Base-by-base conservation (phyloP, 2,113 vertebrate species). In the Vulpes vulpes region DNA sequence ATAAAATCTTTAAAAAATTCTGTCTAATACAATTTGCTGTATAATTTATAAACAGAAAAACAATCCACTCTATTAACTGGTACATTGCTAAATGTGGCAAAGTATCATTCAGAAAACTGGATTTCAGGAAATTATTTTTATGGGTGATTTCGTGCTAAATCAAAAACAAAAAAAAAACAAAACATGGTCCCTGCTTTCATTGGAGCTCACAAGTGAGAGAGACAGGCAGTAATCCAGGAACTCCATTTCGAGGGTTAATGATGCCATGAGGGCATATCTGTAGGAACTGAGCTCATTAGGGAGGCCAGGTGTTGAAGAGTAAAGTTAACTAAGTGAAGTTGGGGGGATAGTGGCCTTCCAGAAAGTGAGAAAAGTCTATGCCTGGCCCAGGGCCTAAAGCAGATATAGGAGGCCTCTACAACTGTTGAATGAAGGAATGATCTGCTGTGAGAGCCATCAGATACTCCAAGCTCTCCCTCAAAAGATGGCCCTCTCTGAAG, bases 51-150 rank as follows among this genome's bases (percentile, higher is more conserved):
- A 95, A 67, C 23, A 79, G 65, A 86, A 93, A 91, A 89, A 71
- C 35, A 85, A 88, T 49, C 16, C 49, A 67, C 11, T 73, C 23
- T 84, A 8, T 67, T 65, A 90, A 89, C 55, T 74, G 20, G 15
- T 96, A 82, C 20, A 51, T 76, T 90, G 69, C 27, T 78, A 92
- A 91, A 87, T 71, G 55, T 51, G 78, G 43, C 19, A 43, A 60
- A 65, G 17, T 38, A 6, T 38, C 53, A 90, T 38, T 96, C 25
- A 89, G 43, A 84, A 95, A 88, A 55, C 25, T 74, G 5, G 8
- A 95, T 86, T 82, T 92, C 69, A 92, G 30, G 25, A 86, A 57
- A 38, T 62, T 82, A 57, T 74, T 95, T 97, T 97, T 82, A 16
- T 89, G 81, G 82, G 32, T 14, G 10, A 91, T 27, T 93, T 38